These are phyloP conservation scores for Glaucidium brasilianum DNA, from an alignment of 2,113 vertebrate species.

Conservation along the genomic window DNA sequence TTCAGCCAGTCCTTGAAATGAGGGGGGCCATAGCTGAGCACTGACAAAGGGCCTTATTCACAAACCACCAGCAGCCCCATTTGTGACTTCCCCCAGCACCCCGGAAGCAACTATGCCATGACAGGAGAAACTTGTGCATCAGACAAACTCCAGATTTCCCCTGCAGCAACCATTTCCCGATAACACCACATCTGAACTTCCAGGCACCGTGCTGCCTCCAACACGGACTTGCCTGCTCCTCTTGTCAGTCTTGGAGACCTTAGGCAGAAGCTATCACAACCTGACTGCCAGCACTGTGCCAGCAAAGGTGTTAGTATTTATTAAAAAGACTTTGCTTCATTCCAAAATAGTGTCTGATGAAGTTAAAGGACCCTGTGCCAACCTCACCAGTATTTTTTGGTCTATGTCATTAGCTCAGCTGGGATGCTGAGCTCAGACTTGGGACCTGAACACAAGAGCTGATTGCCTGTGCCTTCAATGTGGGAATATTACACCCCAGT, in stretches of 20 bases:
- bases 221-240: not conserved
- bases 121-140: not conserved
- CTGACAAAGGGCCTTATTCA: constrained; percentile 47
- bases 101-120: not conserved
- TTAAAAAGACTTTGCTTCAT: not conserved
- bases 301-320: not conserved
- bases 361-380: not conserved
- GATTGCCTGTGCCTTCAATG: not conserved
- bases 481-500: not conserved
- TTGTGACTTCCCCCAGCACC: not conserved
- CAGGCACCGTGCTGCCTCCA: not conserved
- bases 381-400: not conserved
- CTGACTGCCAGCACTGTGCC: not conserved
- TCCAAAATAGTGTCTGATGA: not conserved
- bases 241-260: not conserved
- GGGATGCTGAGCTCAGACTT: not conserved
- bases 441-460: not conserved
- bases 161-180: not conserved
- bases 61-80: not conserved
- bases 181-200: not conserved
- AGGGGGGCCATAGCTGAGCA: not conserved
- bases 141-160: constrained; percentile 47
- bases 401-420: not conserved
- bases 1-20: not conserved
- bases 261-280: not conserved